Evolutionary conservation across 2,797 vertebrate species (phyloP).

Genomic region (Melopsittacus undulatus): DNA sequence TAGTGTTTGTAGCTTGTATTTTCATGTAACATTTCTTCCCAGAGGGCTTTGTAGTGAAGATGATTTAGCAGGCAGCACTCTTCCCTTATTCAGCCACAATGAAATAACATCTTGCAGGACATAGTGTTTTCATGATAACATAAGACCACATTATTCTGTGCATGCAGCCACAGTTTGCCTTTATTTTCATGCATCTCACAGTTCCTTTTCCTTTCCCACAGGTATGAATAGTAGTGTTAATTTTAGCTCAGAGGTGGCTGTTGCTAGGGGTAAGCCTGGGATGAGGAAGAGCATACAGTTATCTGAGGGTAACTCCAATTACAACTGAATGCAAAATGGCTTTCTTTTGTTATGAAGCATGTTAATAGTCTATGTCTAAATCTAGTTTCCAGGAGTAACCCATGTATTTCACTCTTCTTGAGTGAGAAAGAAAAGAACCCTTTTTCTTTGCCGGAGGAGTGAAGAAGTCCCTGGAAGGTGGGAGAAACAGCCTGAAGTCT

Average conservation of each 20-base stretch:
- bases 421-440: background rate
- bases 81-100: background rate
- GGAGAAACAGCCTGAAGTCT: background rate
- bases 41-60: background rate
- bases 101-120: background rate
- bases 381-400: background rate
- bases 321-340: accelerated
- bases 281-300: background rate
- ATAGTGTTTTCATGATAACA: background rate
- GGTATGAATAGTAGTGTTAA: background rate
- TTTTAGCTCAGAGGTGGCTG: background rate
- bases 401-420: background rate
- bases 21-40: background rate
- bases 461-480: background rate
- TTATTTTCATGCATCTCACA: background rate
- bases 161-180: background rate
- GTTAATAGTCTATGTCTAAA: background rate
- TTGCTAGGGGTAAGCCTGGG: background rate
- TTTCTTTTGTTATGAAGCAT: background rate
- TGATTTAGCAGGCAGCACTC: background rate
- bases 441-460: background rate
- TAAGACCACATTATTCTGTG: background rate
- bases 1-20: background rate
- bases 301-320: background rate
- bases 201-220: background rate